Evolutionary conservation across 1,140 invertebrate species (phyloP), one percentile per base, ranked within the genome.

Genomic region (Eumeta japonica): DNA sequence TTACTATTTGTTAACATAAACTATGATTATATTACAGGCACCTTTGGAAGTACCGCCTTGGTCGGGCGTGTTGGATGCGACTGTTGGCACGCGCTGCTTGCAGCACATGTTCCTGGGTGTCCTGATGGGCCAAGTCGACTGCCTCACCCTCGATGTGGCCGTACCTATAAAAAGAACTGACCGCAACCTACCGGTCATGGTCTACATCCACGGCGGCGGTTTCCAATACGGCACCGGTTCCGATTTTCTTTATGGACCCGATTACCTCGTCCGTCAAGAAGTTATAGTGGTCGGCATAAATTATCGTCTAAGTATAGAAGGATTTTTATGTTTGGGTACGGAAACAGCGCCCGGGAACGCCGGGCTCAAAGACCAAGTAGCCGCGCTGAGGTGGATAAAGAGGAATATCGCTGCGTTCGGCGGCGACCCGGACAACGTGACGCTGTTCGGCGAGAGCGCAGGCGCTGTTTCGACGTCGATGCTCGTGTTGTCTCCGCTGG

Each of bases 121-220:
- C 5, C 16, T 33, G 13, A 54, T 81, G 2, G 81, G 81, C 12
- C 78, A 73, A 20, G 86, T 88, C 49, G 88, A 94, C 66, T 94
- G 91, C 61, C 66, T 92, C 7, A 88, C 86, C 44, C 67, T 93
- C 2, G 92, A 94, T 58, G 77, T 94, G 7, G 92, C 89, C 56
- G 82, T 85, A 0, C 90, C 89, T 14, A 60, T 37, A 2, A 35
- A 41, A 2, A 11, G 24, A 10, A 20, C 39, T 0, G 28, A 33
- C n/a, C 16, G 32, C 27, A 12, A 43, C 10, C 48, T 70, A 2
- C 74, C 83, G 2, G 83, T 85, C 0, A 80, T 87, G 77, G 76
- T 87, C 2, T 86, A 74, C 55, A 77, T 87, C 11, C 83, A 86
- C 42, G 80, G 80, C 9, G 85, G 85, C 34, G 77, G 65, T 11